Evolutionary conservation across 2,888 invertebrate species (phyloP).

Genomic region (Drosophila buzzatii): DNA sequence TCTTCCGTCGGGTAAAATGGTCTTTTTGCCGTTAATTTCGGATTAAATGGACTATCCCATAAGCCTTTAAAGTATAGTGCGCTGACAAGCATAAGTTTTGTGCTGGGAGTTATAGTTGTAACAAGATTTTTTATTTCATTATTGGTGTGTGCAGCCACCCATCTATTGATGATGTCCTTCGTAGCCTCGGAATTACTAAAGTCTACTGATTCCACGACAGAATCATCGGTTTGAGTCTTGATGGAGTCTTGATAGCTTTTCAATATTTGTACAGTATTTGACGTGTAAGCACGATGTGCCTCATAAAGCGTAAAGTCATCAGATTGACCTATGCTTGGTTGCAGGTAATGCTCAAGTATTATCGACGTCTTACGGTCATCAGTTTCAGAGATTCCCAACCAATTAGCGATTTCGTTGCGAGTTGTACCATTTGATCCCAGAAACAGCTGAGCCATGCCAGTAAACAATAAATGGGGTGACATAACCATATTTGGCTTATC

Average conservation of each 20-base stretch:
- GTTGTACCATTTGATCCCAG: not conserved
- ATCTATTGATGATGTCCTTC: not conserved
- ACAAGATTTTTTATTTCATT: not conserved
- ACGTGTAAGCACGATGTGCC: not conserved
- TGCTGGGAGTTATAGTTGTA: rapidly evolving
- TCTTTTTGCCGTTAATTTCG: not conserved
- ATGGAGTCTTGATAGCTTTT: too few relatives aligned
- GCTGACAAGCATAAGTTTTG: not conserved
- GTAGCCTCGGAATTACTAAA: not conserved
- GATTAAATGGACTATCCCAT: not conserved
- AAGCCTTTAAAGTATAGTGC: not conserved
- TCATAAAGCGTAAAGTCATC: too few relatives aligned
- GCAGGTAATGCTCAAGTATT: too few relatives aligned
- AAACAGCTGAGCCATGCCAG: not conserved
- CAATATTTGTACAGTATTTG: not conserved
- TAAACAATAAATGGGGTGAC: not conserved
- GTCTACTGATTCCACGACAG: not conserved
- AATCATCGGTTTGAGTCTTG: too few relatives aligned
- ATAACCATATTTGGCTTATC: not conserved
- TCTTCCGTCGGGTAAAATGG: not conserved
- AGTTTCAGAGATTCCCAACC: too few relatives aligned
- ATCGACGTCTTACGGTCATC: too few relatives aligned
- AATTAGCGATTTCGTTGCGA: too few relatives aligned
- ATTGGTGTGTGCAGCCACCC: not conserved
- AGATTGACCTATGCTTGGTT: too few relatives aligned